These are phyloP conservation scores for Siniperca scherzeri DNA, from an alignment of 2,797 vertebrate genomes.

Conservation along the genomic window DNA sequence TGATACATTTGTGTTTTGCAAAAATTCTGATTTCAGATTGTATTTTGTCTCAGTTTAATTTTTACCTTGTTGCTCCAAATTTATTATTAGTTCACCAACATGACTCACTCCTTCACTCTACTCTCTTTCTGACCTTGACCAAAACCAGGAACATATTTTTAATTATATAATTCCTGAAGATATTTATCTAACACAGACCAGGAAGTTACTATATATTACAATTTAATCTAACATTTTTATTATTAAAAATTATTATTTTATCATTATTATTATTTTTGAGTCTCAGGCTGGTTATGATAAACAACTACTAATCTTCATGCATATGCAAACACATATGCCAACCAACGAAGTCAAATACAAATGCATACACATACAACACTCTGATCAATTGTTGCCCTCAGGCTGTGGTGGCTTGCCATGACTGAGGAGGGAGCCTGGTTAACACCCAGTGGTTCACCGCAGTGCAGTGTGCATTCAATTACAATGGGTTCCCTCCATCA, in stretches of 20 bases:
- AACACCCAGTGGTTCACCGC: conserved; percentile 72
- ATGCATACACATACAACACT: conserved; percentile 38
- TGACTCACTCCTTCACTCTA: not conserved
- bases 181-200: not conserved
- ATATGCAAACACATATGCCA: conserved; percentile 31
- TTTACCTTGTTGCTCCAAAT: not conserved
- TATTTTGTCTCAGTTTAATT: not conserved
- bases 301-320: conserved; percentile 25
- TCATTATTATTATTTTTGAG: conserved; percentile 9
- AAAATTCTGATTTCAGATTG: not conserved
- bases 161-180: not conserved
- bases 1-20: not conserved
- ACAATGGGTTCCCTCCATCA: conserved; percentile 39
- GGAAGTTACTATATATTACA: not conserved
- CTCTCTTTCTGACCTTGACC: conserved; percentile 41
- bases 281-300: conserved; percentile 3
- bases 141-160: conserved; percentile 9
- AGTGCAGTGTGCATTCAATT: conserved; percentile 63
- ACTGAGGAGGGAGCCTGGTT: conserved; percentile 70
- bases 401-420: conserved; percentile 69
- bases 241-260: no score
- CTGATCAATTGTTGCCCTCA: conserved; percentile 71
- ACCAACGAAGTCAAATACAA: conserved; percentile 38
- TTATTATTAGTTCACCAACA: conserved; percentile 30
- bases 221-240: not conserved